phyloP scores from a whole-genome alignment of 2,113 vertebrate species.

The Pollachius pollachius region DNA sequence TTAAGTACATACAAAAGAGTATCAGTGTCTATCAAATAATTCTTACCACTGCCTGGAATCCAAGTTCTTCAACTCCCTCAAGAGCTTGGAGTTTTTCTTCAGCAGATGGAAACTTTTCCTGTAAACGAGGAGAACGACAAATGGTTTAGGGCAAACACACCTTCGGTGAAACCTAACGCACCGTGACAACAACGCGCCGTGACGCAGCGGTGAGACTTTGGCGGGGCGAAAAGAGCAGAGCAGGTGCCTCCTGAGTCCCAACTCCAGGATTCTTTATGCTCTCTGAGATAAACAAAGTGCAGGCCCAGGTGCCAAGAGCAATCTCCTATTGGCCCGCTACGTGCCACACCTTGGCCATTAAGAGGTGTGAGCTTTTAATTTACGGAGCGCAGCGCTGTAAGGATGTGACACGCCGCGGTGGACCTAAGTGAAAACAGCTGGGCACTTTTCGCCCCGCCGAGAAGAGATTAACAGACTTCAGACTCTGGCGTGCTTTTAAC shows the following conservation, averaged over 20 bases:
- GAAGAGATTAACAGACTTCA: conserved; percentile 65
- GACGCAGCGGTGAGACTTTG: background rate
- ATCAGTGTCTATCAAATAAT: too few relatives aligned
- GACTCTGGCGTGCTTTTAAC: conserved; percentile 53
- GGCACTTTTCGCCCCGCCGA: conserved; percentile 59
- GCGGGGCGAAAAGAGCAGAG: background rate
- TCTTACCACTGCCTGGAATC: conserved; percentile 96
- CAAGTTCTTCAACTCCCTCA: conserved; percentile 96
- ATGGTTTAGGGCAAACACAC: conserved; percentile 10
- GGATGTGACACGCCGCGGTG: conserved; percentile 51
- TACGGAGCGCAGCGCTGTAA: conserved; percentile 39
- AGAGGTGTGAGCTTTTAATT: conserved; percentile 74
- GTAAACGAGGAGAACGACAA: conserved; percentile 35
- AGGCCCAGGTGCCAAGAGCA: conserved; percentile 55
- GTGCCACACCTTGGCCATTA: conserved; percentile 56
- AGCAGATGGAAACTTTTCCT: conserved; percentile 97
- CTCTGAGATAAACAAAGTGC: conserved; percentile 22
- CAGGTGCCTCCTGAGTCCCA: background rate
- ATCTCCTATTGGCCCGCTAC: conserved; percentile 42
- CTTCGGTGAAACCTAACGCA: background rate
- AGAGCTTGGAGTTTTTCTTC: conserved; percentile 97
- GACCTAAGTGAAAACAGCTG: conserved; percentile 63
- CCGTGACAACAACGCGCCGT: background rate
- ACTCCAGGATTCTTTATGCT: conserved; percentile 12
- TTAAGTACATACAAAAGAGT: too few relatives aligned